Evolutionary conservation across 2,888 invertebrate genomes (phyloP).

Genomic region (Creontiades dilutus): DNA sequence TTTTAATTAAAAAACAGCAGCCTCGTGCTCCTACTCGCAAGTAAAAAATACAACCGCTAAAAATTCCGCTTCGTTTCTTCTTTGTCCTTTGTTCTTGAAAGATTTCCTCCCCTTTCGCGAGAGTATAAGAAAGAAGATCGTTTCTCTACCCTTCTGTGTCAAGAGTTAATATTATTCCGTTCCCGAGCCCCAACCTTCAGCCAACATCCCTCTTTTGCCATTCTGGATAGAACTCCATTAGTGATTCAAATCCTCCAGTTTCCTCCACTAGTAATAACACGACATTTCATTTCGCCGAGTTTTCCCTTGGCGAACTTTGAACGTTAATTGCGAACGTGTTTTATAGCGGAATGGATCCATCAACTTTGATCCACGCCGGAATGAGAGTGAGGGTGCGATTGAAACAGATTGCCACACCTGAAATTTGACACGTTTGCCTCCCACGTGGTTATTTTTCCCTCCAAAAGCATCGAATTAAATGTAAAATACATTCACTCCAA

Average conservation of each 20-base stretch:
- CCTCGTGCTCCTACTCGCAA: not conserved
- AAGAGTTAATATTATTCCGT: conserved; percentile 65
- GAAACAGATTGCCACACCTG: not conserved
- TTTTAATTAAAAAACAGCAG: conserved; percentile 15
- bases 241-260: conserved; percentile 65
- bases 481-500: too few species aligned
- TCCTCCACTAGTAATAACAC: conserved; percentile 40
- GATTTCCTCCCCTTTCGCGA: not conserved
- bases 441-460: too few species aligned
- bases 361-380: not conserved
- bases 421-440: too few species aligned
- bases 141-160: conserved; percentile 36
- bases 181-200: not conserved
- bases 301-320: conserved; percentile 33
- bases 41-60: not conserved
- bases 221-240: conserved; percentile 45
- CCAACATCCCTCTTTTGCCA: conserved; percentile 2
- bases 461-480: too few species aligned
- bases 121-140: not conserved
- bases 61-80: not conserved
- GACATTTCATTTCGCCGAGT: conserved; percentile 48
- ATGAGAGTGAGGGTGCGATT: not conserved
- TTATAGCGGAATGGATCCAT: not conserved
- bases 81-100: conserved; percentile 19
- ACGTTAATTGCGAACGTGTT: not conserved